Base-by-base conservation (phyloP, 2,888 invertebrate species). In the Siphonodentalium dalli region DNA sequence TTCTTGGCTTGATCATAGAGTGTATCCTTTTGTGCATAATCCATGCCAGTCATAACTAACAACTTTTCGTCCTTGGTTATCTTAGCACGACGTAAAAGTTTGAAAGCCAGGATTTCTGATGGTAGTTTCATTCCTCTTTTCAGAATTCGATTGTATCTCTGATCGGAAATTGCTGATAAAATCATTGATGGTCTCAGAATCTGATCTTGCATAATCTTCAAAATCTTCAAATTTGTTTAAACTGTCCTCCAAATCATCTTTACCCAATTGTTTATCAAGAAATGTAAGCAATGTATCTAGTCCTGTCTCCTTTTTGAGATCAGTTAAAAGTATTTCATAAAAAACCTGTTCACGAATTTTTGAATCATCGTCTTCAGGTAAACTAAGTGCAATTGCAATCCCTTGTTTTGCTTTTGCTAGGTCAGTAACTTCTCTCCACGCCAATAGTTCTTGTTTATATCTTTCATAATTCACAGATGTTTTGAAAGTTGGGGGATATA, bases 161-260 rank as follows among this genome's bases (percentile, higher is more conserved):
- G n/a, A n/a, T n/a, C n/a, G n/a, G n/a, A n/a, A n/a, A n/a, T n/a
- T n/a, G n/a, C 48, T 3, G 44, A 60, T 38, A 41, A 47, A 65
- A 2, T 65, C 62, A 21, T 13, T 28, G n/a, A 65, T 52, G 20
- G 54, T 46, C 31, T 63, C 56, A 15, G 44, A 45, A 9, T 61
- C 46, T n/a, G 2, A 13, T 35, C 60, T 51, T 15, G 20, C 7
- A 28, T 40, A 58, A 28, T 56, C 55, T 20, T 65, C 57, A 53
- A 58, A 55, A n/a, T n/a, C n/a, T n/a, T n/a, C n/a, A n/a, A n/a
- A n/a, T 40, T 60, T 63, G 27, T 53, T 51, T 15, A 61, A 34
- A 44, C 63, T 61, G 31, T 63, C 61, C 8, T 50, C 52, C 13
- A 65, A 31, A 34, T 65, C 61, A 57, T 65, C 58, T 33, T 63